phyloP scores from a whole-genome alignment of 92 coral and sea anemone species.

The Epizoanthus scotinus region DNA sequence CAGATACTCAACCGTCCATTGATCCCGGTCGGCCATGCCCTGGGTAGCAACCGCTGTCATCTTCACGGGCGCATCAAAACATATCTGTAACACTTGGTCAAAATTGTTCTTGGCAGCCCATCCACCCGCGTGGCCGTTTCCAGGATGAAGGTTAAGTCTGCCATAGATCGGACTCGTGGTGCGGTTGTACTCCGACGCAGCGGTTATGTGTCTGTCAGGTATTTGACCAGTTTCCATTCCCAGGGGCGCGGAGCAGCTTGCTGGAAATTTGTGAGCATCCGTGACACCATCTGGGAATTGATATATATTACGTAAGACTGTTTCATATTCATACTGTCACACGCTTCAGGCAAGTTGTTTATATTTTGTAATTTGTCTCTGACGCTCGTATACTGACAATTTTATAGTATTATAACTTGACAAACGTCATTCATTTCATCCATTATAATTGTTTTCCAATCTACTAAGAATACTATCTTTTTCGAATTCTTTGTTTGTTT shows the following conservation, averaged over 20 bases:
- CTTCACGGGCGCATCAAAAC: neutral
- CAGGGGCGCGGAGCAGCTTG: neutral
- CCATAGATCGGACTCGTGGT: neutral
- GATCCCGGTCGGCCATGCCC: neutral
- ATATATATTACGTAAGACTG: no score
- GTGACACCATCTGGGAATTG: neutral
- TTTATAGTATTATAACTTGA: no score
- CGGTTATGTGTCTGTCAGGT: neutral
- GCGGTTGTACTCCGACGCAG: neutral
- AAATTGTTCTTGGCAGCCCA: neutral
- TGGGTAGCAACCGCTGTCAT: neutral
- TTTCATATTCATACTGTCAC: no score
- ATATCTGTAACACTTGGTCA: neutral
- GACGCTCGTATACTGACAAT: no score
- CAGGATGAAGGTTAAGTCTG: neutral
- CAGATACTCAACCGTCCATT: neutral
- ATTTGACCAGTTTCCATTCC: neutral
- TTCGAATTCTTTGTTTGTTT: no score
- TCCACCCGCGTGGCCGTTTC: neutral
- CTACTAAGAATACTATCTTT: no score
- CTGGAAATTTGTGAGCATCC: neutral
- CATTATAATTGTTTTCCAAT: no score
- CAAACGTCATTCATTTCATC: no score
- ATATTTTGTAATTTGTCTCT: no score
- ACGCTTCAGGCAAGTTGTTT: no score